These are phyloP conservation scores for Ditula angustiorana DNA, from an alignment of 2,888 invertebrate species.

Conservation along the genomic window DNA sequence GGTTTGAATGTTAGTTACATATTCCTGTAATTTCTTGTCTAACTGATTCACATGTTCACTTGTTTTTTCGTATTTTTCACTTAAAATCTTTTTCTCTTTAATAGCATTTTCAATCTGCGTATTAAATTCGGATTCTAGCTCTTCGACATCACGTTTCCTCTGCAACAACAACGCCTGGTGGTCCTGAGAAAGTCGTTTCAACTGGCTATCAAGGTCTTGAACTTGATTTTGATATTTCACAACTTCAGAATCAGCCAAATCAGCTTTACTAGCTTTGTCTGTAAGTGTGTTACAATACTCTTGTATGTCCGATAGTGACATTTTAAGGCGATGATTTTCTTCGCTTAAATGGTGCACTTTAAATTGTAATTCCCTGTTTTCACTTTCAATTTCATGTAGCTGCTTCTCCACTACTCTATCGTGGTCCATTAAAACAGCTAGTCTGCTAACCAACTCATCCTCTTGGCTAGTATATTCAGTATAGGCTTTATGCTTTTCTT, in stretches of 20 bases:
- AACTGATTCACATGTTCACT: conserved; percentile 77
- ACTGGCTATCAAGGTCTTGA: conserved; percentile 73
- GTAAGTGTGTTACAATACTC: conserved; percentile 66
- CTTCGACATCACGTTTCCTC: conserved; percentile 75
- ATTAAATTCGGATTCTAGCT: conserved; percentile 76
- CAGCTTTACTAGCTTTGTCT: conserved; percentile 67
- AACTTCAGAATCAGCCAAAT: conserved; percentile 62
- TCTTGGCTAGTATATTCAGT: conserved; percentile 87
- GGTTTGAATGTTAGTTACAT: conserved; percentile 64
- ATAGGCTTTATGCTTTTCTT: conserved; percentile 84
- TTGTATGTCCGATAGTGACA: conserved; percentile 72
- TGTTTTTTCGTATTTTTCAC: conserved; percentile 77
- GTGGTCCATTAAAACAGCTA: conserved; percentile 86
- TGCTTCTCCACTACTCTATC: conserved; percentile 88
- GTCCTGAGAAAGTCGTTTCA: conserved; percentile 65
- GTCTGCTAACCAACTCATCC: conserved; percentile 86
- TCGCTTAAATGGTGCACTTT: conserved; percentile 82
- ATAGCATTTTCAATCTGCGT: conserved; percentile 76
- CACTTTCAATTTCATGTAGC: conserved; percentile 84
- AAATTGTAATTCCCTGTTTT: conserved; percentile 83
- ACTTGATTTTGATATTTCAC: conserved; percentile 68
- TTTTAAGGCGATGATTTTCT: conserved; percentile 81
- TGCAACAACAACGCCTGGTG: conserved; percentile 71
- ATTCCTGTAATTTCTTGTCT: conserved; percentile 68
- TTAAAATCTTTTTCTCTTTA: conserved; percentile 78